These are phyloP conservation scores for Malacoraja senta DNA, from an alignment of 2,797 vertebrate species.

Conservation along the genomic window DNA sequence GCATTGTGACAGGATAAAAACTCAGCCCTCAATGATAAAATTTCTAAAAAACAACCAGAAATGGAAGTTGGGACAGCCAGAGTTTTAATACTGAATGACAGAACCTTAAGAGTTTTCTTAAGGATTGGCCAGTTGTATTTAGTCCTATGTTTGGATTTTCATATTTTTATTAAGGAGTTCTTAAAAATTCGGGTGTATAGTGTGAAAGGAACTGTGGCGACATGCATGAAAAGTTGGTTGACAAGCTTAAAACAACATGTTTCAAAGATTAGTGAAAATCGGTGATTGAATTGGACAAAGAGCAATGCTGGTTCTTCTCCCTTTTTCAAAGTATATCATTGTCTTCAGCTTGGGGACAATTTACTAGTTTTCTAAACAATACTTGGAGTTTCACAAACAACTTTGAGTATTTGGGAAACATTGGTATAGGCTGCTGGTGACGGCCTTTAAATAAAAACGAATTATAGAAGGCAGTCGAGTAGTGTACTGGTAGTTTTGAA, in stretches of 20 bases:
- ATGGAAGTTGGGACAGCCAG: neutral
- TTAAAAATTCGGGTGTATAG: neutral
- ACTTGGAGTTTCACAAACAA: neutral
- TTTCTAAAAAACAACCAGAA: neutral
- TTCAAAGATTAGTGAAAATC: neutral
- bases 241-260: neutral
- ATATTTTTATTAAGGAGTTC: neutral
- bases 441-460: neutral
- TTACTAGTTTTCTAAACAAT: neutral
- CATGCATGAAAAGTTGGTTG: neutral
- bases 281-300: neutral
- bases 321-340: neutral
- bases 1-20: neutral
- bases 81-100: neutral
- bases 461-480: neutral
- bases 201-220: neutral
- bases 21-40: neutral
- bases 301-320: neutral
- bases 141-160: neutral
- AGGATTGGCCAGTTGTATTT: neutral
- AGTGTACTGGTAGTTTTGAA: neutral
- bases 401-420: neutral
- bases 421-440: neutral
- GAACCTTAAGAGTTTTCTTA: neutral
- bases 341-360: neutral